Evolutionary conservation across 1,140 invertebrate genomes (phyloP).

Genomic region (Procambarus virginalis): DNA sequence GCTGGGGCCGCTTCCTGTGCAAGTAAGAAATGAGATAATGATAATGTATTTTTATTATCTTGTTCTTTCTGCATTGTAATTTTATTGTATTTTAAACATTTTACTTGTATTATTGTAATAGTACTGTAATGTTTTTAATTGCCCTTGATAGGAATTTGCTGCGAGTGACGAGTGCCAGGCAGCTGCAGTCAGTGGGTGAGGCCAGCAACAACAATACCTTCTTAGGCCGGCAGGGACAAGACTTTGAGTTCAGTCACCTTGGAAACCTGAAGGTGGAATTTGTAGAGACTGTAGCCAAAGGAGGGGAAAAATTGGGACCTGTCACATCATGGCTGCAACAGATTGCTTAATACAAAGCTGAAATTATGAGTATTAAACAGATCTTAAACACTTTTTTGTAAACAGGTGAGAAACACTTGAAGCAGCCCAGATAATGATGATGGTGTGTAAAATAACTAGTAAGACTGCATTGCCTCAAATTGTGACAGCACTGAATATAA

Average conservation of each 20-base stretch:
- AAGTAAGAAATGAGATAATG: no score
- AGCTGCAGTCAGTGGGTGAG: constrained; percentile 55
- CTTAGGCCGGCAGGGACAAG: constrained; percentile 43
- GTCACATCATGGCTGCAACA: constrained; percentile 40
- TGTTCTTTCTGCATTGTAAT: no score
- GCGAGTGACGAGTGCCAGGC: constrained; percentile 51
- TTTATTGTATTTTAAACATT: no score
- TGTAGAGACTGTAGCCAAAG: constrained; percentile 52
- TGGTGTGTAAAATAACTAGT: no score
- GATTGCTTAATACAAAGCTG: constrained; percentile 24
- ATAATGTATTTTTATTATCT: no score
- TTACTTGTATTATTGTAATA: no score
- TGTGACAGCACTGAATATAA: no score
- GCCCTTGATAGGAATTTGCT: constrained; percentile 25
- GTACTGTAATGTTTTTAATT: background rate
- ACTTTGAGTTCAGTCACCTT: constrained; percentile 60
- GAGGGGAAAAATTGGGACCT: constrained; percentile 39
- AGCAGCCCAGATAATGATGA: no score
- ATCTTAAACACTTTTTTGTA: background rate
- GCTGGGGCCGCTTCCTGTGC: no score
- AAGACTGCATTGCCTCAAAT: no score
- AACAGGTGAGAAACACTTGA: background rate
- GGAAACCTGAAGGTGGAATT: constrained; percentile 43
- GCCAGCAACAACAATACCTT: constrained; percentile 57
- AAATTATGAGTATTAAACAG: background rate